phyloP scores from a whole-genome alignment of 2,888 invertebrate genomes.

The Drosophila tanythrix region DNA sequence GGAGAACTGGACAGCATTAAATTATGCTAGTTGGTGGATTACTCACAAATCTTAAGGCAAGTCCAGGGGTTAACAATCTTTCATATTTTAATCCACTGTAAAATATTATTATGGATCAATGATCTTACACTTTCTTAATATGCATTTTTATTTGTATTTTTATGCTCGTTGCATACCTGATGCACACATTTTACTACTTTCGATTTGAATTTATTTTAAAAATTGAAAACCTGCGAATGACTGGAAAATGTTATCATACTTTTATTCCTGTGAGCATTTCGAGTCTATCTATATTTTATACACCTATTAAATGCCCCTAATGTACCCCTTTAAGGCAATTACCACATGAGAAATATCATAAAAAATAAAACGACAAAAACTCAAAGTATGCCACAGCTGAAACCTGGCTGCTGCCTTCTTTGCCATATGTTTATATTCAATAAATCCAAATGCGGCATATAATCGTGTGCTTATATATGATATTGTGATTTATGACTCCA shows the following conservation, averaged over 20 bases:
- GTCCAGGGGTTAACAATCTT: neutral
- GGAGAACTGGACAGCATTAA: slow-evolving; percentile 5
- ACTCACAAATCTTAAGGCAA: neutral
- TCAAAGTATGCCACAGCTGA: slow-evolving; percentile 38
- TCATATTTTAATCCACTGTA: neutral
- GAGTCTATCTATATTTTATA: neutral
- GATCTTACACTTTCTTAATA: neutral
- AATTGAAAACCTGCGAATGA: neutral
- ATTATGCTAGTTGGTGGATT: slow-evolving; percentile 1
- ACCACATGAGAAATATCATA: slow-evolving; percentile 25
- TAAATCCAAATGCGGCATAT: slow-evolving; percentile 69
- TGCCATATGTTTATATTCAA: slow-evolving; percentile 49
- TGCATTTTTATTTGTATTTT: neutral
- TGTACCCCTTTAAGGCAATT: slow-evolving; percentile 27
- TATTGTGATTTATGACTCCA: slow-evolving; percentile 69
- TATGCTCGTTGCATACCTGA: neutral
- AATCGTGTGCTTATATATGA: slow-evolving; percentile 72
- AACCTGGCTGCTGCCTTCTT: slow-evolving; percentile 30
- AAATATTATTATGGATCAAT: slow-evolving; percentile 4
- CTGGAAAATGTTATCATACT: neutral
- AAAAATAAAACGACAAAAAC: slow-evolving; percentile 21
- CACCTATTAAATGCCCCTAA: slow-evolving; percentile 23
- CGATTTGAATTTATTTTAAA: neutral
- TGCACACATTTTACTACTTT: neutral
- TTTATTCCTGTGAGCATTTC: neutral